phyloP scores from a whole-genome alignment of 2,888 invertebrate species.

The Nephrotoma flavescens region DNA sequence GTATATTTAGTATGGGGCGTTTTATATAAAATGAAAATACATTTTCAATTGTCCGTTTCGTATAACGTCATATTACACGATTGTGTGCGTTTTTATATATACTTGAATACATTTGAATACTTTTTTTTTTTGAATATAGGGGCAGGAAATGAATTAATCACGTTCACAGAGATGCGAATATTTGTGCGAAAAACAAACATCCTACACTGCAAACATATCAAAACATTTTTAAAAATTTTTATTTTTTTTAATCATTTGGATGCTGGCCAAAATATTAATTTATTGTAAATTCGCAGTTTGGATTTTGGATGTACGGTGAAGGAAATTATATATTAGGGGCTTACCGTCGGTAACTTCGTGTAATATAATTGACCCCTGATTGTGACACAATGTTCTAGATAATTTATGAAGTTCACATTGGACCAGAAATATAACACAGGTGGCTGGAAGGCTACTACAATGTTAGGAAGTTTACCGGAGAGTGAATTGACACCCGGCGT shows the following conservation, averaged over 20 bases:
- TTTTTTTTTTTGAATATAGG: not conserved
- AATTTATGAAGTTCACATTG: no score
- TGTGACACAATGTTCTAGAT: no score
- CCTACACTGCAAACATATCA: not conserved
- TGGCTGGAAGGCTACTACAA: no score
- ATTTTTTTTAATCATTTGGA: not conserved
- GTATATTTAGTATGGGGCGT: not conserved
- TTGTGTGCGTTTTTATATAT: not conserved
- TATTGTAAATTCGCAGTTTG: not conserved
- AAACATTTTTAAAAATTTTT: not conserved
- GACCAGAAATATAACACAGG: no score
- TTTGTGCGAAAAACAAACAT: not conserved
- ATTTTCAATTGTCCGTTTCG: not conserved
- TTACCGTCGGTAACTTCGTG: no score
- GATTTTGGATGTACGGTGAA: constrained; percentile 19
- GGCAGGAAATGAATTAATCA: not conserved
- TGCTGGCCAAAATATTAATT: not conserved
- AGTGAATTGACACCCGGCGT: no score
- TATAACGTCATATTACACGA: not conserved
- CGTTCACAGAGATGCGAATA: not conserved
- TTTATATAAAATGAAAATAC: not conserved
- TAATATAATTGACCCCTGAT: no score
- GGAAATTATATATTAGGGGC: constrained; percentile 10
- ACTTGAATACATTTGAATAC: not conserved
- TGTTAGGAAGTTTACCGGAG: no score